Conservation (phyloP, 2,888 invertebrate species). For the Hetaerina titia region DNA sequence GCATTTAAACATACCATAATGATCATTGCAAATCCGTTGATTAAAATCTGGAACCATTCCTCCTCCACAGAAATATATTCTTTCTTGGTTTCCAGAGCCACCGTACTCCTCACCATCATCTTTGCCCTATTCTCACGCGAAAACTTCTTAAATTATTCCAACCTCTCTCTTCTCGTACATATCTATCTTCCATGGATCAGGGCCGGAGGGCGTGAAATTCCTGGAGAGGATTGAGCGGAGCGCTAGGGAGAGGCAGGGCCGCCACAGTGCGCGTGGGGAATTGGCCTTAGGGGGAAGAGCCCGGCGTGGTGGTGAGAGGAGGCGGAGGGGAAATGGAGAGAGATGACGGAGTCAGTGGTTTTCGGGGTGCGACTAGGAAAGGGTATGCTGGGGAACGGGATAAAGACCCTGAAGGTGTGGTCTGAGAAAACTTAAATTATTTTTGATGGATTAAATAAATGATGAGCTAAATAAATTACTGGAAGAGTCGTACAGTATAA, state of each 20-base stretch:
- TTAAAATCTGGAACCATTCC: background rate
- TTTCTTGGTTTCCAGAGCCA: background rate
- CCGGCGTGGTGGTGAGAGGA: background rate
- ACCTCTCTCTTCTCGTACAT: conserved; percentile 34
- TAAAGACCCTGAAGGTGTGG: background rate
- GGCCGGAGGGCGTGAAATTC: conserved; percentile 45
- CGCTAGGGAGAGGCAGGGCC: background rate
- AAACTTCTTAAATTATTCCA: conserved; percentile 61
- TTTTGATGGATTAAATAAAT: background rate
- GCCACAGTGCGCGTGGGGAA: background rate
- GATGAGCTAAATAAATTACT: background rate
- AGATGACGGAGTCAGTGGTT: no score
- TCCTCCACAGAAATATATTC: background rate
- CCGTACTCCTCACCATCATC: background rate
- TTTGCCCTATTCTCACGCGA: background rate
- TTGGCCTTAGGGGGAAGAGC: background rate
- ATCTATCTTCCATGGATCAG: conserved; percentile 52
- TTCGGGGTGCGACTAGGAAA: background rate
- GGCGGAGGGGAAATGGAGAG: background rate
- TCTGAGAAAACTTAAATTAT: background rate
- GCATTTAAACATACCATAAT: no score
- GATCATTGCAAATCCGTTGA: no score
- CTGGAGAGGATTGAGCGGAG: conserved; percentile 22
- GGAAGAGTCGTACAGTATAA: no score
- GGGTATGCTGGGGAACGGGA: background rate